Percentiles rank a stretch among this genome's conserved stretches.
These are phyloP conservation scores for Diploptera punctata DNA, from an alignment of 2,888 invertebrate species.

Conservation along the genomic window DNA sequence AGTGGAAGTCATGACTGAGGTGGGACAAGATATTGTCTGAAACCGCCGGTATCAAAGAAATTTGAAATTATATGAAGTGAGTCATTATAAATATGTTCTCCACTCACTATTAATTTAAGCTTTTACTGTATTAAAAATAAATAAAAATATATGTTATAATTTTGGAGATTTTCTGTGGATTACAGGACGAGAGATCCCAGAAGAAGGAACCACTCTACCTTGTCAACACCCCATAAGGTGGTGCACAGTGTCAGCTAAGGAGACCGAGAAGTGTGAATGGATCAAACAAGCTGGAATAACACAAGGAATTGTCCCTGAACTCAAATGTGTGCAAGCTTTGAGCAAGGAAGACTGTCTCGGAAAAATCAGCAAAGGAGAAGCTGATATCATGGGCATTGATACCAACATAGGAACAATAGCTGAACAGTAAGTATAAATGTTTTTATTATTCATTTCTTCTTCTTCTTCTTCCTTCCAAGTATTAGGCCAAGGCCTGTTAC, in stretches of 20 bases:
- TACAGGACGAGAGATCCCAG: conserved; percentile 47
- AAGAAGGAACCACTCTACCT: not conserved
- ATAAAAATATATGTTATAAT: too few species aligned
- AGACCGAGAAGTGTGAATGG: conserved; percentile 68
- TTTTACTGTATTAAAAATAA: too few species aligned
- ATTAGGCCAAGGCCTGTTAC: too few species aligned
- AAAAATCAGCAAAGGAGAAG: conserved; percentile 58
- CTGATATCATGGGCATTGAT: conserved; percentile 66
- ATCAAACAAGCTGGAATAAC: conserved; percentile 61
- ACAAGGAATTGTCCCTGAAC: conserved; percentile 65
- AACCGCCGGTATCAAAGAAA: too few species aligned
- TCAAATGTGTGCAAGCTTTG: conserved; percentile 60
- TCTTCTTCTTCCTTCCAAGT: too few species aligned
- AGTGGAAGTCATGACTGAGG: too few species aligned
- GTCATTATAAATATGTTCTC: too few species aligned
- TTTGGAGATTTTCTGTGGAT: too few species aligned
- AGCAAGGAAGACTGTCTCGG: conserved; percentile 62
- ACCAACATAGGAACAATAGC: conserved; percentile 70
- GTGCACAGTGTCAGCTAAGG: conserved; percentile 62
- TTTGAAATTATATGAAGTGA: too few species aligned
- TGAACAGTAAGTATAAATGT: conserved; percentile 65
- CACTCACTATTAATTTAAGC: too few species aligned
- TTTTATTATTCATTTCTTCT: too few species aligned
- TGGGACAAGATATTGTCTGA: too few species aligned
- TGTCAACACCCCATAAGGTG: conserved; percentile 51